Base-by-base conservation (phyloP, 64 coral and sea anemone genomes). In the Pocillopora damicornis region DNA sequence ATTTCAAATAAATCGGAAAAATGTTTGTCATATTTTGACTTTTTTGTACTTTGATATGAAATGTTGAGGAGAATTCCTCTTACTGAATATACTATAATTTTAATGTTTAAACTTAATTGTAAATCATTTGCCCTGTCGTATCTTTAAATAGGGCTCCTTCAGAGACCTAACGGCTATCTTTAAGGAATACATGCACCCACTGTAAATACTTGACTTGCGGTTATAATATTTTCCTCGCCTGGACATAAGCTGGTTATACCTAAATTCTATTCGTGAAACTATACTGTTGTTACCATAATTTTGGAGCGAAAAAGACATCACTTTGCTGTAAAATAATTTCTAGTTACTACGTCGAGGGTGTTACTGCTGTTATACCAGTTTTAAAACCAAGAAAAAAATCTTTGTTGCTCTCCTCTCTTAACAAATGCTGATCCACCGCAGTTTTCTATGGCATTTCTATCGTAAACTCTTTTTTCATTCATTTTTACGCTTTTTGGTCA, bases 1-100 rank as follows among this genome's bases (percentile, higher is more conserved):
- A 83, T 83, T 83, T 83, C 80, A 72, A 15, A 81, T 16, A 81
- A 81, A 73, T 83, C 80, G 37, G 61, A 72, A 72, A 18, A 73
- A 72, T 13, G 63, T 85, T 23, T 5, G 63, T 85, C 81, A 85
- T 73, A 71, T 85, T 72, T 85, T 85, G 64, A 85, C 81, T 45
- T 73, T 72, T 85, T 83, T 85, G 68, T 85, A 85, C 81, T 85
- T 51, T 51, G 42, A 51, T 51, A 37, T 66, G 15, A 72, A 57
- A 56, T 68, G 7, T 22, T 20, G 35, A 68, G 61, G 38, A 83
- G 45, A 35, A 37, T 68, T 25, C 81, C 4, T 73, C 37, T 58
- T 13, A 57, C 37, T 71, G 81, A 66, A 85, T 72, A 85, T 85
- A 71, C 15, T 81, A 81, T 81, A 17, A 63, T 15, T 4, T 15